These are phyloP conservation scores for Gavia stellata DNA, from an alignment of 2,113 vertebrate species.

Conservation along the genomic window DNA sequence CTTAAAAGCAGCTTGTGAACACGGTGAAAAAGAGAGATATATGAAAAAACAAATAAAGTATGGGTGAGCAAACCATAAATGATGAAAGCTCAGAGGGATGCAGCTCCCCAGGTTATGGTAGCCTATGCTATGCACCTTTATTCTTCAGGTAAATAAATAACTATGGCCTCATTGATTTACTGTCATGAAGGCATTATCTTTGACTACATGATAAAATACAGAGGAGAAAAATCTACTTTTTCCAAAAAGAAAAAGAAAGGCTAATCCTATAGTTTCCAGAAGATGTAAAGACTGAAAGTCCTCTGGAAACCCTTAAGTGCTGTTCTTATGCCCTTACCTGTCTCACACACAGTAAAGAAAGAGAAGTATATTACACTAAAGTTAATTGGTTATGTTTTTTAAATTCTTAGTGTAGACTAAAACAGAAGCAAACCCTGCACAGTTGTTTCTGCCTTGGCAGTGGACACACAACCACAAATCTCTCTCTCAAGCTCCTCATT, in stretches of 20 bases:
- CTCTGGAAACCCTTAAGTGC: not conserved
- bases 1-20: not conserved
- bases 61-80: not conserved
- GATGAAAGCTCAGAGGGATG: not conserved
- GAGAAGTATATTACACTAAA: not conserved
- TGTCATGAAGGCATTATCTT: not conserved
- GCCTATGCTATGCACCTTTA: not conserved
- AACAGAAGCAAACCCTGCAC: not conserved
- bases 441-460: not conserved
- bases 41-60: not conserved
- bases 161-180: not conserved
- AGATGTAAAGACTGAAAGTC: not conserved
- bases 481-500: not conserved
- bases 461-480: not conserved
- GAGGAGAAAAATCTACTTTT: not conserved
- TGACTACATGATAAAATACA: not conserved
- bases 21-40: not conserved
- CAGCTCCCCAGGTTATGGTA: not conserved
- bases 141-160: not conserved
- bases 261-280: not conserved
- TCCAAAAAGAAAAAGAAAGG: not conserved
- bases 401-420: not conserved
- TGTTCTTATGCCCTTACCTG: not conserved
- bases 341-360: not conserved
- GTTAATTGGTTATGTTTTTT: not conserved